Conservation (phyloP, 2,797 vertebrate species). For the Galaxias olidus region DNA sequence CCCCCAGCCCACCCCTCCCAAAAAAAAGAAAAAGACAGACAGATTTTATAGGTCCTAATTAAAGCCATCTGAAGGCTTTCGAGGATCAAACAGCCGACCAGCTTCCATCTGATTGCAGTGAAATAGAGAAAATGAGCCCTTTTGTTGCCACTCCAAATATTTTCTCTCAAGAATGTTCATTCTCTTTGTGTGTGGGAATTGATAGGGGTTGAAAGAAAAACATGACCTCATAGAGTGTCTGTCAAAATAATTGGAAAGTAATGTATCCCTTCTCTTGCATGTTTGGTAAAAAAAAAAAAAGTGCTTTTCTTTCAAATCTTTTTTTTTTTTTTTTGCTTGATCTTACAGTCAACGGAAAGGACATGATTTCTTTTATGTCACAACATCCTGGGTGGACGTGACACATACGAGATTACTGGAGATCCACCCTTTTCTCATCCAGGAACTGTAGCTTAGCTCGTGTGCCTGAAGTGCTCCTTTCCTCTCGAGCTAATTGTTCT, state of each 20-base stretch:
- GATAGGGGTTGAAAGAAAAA: slow-evolving; percentile 52
- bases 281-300: slow-evolving; percentile 10
- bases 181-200: slow-evolving; percentile 48
- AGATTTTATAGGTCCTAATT: slow-evolving; percentile 91
- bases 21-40: slow-evolving; percentile 75
- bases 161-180: slow-evolving; percentile 16
- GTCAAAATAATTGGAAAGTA: slow-evolving; percentile 40
- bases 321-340: not conserved
- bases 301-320: not conserved
- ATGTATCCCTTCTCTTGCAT: slow-evolving; percentile 11
- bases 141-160: slow-evolving; percentile 33
- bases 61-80: slow-evolving; percentile 90
- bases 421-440: slow-evolving; percentile 55
- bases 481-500: slow-evolving; percentile 78
- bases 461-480: slow-evolving; percentile 49
- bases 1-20: no score
- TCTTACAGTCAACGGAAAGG: not conserved
- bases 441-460: slow-evolving; percentile 49
- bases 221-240: slow-evolving; percentile 46
- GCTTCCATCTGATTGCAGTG: slow-evolving; percentile 57
- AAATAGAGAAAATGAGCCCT: slow-evolving; percentile 50
- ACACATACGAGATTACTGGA: slow-evolving; percentile 31
- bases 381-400: slow-evolving; percentile 24
- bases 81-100: slow-evolving; percentile 79
- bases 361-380: not conserved